Base-by-base conservation (phyloP, 2,113 vertebrate species). In the Grus americana region DNA sequence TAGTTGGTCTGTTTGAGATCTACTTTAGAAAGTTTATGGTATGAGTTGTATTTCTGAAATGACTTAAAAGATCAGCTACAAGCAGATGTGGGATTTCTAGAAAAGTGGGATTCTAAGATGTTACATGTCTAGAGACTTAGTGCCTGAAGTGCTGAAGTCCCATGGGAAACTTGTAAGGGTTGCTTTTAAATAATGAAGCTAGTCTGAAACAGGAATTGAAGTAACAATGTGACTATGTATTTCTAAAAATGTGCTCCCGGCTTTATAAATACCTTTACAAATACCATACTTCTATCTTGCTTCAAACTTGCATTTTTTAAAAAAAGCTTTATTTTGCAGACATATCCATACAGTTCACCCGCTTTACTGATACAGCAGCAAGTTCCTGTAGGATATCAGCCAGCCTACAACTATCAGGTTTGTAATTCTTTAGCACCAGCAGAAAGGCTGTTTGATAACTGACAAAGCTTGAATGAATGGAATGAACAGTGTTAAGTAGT, bases 381-480 rank as follows among this genome's bases (percentile, higher is more conserved):
- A 84, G 98, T 99, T 97, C 99, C 99, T 52, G 22, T 99, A 90
- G 99, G 98, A 55, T 99, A 99, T 74, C 84, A 98, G n/a, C 98
- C 98, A 10, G 49, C 98, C 40, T 99, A 99, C 80, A 94, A 97
- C 87, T 99, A 99, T 80, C 99, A 99, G 99, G 99, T 99, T 98
- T 29, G 74, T 50, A 34, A 46, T 55, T 55, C 17, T 67, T 63
- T 3, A 71, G 24, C 46, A 52, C 26, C 36, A 82, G 26, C 40
- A 68, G 47, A 65, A 89, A 19, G 42, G 36, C 20, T 73, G 11
- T 44, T 65, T 50, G 19, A 27, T 59, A 74, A 11, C 6, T 75
- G 40, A 22, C 5, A 62, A 29, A 75, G 49, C 16, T 30, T 40
- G 11, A 73, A 32, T n/a, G 13, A 79, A 30, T 24, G 13, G 24